Conservation (phyloP, 2,113 vertebrate species). For the Oxyruncus cristatus region DNA sequence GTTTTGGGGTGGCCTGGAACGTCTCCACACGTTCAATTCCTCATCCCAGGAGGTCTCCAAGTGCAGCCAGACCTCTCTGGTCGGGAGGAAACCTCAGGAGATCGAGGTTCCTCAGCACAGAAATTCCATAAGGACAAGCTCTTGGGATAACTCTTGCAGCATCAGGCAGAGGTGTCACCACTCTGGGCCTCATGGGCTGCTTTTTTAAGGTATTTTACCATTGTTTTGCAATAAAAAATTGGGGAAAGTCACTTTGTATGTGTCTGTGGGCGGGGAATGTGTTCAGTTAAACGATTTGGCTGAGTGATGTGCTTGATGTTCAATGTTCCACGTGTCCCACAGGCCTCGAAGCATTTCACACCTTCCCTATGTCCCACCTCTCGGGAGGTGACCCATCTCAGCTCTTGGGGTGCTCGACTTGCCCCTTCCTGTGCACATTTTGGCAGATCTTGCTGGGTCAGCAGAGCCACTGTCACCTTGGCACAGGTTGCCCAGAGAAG, state of each 20-base stretch:
- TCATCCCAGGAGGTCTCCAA: neutral
- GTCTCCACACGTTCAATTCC: neutral
- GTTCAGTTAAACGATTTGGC: neutral
- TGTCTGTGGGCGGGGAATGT: rapidly evolving
- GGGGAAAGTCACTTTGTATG: neutral
- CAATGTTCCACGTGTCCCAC: rapidly evolving
- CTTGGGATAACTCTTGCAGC: neutral
- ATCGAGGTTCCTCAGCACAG: neutral
- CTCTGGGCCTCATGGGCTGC: neutral
- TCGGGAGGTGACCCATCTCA: neutral
- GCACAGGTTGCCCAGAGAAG: neutral
- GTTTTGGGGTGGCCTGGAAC: neutral
- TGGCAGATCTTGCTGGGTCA: neutral
- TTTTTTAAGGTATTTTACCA: neutral
- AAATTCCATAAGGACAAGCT: neutral
- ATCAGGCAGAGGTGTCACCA: neutral
- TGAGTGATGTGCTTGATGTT: neutral
- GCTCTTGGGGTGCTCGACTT: no score
- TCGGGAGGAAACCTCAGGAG: neutral
- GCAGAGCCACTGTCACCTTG: neutral
- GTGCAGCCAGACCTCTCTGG: neutral
- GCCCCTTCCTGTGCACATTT: neutral
- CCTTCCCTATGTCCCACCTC: neutral
- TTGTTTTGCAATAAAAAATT: neutral
- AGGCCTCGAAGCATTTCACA: neutral